Percentiles rank a stretch among this genome's conserved stretches.
phyloP scores from a whole-genome alignment of 2,113 vertebrate species.

The Macaca nemestrina region DNA sequence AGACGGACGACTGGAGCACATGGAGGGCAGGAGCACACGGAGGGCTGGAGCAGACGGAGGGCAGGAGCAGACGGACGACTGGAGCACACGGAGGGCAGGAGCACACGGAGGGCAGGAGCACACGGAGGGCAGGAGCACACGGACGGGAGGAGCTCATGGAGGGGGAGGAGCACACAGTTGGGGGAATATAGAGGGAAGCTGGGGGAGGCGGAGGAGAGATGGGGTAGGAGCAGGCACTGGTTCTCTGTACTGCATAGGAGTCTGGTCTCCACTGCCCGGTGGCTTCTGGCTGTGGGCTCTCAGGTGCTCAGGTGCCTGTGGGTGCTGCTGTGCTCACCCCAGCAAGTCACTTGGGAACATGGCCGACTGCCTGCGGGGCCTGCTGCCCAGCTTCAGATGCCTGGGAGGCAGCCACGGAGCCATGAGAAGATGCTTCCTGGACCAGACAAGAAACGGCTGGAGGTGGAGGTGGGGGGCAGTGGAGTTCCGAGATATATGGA shows the following conservation, averaged over 20 bases:
- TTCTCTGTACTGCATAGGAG: not conserved
- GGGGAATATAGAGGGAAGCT: not conserved
- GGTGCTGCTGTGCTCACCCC: rapidly evolving
- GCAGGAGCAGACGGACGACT: too few species aligned
- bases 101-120: too few species aligned
- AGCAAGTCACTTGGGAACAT: rapidly evolving
- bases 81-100: too few species aligned
- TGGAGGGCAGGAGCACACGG: rapidly evolving
- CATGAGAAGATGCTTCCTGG: not conserved
- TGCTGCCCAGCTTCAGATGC: rapidly evolving
- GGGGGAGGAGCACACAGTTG: too few species aligned
- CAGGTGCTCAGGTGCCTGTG: rapidly evolving
- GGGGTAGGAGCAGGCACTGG: too few species aligned
- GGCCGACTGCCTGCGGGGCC: rapidly evolving
- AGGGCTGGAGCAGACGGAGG: too few species aligned
- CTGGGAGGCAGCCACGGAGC: rapidly evolving
- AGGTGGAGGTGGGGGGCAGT: too few species aligned
- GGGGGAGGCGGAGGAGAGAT: not conserved
- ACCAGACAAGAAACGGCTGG: rapidly evolving
- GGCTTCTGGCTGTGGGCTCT: not conserved
- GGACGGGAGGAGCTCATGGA: too few species aligned
- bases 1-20: too few species aligned
- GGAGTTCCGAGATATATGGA: not conserved
- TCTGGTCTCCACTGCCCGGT: not conserved
- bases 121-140: rapidly evolving